These are phyloP conservation scores for Cheiracanthium punctorium DNA, from an alignment of 2,888 invertebrate species.

Conservation along the genomic window DNA sequence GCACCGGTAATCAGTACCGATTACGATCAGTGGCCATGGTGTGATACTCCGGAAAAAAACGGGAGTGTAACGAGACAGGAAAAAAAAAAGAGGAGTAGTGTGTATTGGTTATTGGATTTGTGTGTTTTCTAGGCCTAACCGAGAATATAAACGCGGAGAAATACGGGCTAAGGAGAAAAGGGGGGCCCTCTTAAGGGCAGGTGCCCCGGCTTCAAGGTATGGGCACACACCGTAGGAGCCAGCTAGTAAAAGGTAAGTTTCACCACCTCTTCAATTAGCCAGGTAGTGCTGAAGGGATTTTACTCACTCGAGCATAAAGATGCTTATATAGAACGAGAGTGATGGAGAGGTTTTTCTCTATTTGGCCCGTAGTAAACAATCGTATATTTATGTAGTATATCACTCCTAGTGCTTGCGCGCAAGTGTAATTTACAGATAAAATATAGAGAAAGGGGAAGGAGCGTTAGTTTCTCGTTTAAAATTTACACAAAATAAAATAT, in stretches of 20 bases:
- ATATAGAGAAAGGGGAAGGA: too few species aligned
- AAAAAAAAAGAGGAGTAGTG: too few species aligned
- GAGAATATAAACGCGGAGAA: constrained; percentile 23
- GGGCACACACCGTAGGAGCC: constrained; percentile 28
- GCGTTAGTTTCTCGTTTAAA: background rate
- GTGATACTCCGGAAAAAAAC: background rate
- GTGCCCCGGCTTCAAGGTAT: constrained; percentile 61
- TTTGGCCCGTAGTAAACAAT: background rate
- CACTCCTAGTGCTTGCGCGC: background rate
- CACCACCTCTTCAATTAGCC: background rate
- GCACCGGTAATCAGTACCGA: background rate
- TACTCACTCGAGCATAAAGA: background rate
- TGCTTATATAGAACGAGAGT: background rate
- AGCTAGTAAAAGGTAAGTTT: constrained; percentile 37
- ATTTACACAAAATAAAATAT: background rate
- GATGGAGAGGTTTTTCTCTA: background rate
- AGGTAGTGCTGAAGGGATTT: background rate
- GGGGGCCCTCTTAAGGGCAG: constrained; percentile 57
- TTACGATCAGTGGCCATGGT: background rate
- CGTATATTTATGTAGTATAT: background rate
- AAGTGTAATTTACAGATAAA: too few species aligned
- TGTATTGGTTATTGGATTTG: too few species aligned
- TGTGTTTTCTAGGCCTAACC: constrained; percentile 55
- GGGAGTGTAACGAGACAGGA: too few species aligned
- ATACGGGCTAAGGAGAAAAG: constrained; percentile 46